Percentiles rank a stretch among this genome's conserved stretches.
Conservation (phyloP, 2,113 vertebrate species). For the Athene cunicularia region DNA sequence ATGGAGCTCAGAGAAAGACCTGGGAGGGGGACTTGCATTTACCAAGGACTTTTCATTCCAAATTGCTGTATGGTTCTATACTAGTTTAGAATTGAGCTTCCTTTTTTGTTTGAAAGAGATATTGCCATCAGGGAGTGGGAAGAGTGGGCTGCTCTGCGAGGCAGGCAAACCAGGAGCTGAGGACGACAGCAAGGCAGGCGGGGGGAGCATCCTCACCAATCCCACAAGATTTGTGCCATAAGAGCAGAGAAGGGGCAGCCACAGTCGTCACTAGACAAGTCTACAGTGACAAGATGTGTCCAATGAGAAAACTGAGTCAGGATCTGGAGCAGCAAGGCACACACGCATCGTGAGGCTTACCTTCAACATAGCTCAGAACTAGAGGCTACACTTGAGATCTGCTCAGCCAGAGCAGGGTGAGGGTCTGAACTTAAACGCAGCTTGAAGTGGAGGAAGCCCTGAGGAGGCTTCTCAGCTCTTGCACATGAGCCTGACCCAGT, state of each 20-base stretch:
- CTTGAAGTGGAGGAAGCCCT: neutral
- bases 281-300: neutral
- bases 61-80: neutral
- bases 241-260: neutral
- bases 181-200: neutral
- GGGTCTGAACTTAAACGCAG: neutral
- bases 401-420: neutral
- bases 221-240: neutral
- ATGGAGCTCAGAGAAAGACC: neutral
- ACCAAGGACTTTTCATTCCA: neutral
- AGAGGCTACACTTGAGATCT: neutral
- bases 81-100: neutral
- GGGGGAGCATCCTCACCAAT: neutral
- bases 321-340: neutral
- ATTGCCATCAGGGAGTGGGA: neutral
- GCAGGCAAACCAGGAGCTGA: neutral
- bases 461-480: neutral
- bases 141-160: neutral
- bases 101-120: neutral
- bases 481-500: neutral
- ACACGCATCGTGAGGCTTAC: neutral
- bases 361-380: neutral
- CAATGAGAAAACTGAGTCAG: neutral
- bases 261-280: neutral
- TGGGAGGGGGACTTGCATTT: neutral